Base-by-base conservation (phyloP, 2,797 vertebrate genomes). In the Sternotherus odoratus region DNA sequence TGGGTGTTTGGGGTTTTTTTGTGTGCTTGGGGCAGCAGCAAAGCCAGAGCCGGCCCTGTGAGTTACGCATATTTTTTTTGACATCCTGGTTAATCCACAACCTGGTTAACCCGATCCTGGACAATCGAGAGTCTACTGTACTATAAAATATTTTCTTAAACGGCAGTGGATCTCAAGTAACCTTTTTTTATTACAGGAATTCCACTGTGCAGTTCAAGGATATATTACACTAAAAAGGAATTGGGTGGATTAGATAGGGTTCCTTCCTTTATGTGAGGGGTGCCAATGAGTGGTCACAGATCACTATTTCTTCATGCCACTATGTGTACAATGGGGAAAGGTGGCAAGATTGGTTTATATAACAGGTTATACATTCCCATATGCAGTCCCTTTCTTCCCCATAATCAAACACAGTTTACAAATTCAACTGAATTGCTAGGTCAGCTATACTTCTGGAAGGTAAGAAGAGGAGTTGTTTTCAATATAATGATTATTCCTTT, bases 401-500 rank as follows among this genome's bases (percentile, higher is more conserved):
- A 43, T 82, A 57, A 43, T 63, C 9, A 17, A 46, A 30, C 12
- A 33, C 3, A 28, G 90, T 92, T 93, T 87, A 83, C 57, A 91
- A 11, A 69, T n/a, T 12, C 60, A 54, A 80, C 48, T 50, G 77
- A 49, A 91, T 85, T 69, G 43, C n/a, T 83, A 82, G 54, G 19
- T 21, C 60, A 82, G 43, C 4, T 87, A 84, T 95, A 49, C 88
- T 87, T 92, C 56, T 50, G 86, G 77, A 82, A 75, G 88, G 33
- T 77, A 57, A 75, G 63, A 82, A 85, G 17, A 79, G 28, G 77
- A 66, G 3, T 92, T 80, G 12, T 86, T 83, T 87, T 95, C 92
- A 92, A 30, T 83, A 79, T 48, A 91, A 60, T 50, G 90, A 93
- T 92, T 93, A 86, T 88, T 4, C n/a, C 84, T 91, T 91, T 82